Evolutionary conservation across 2,888 invertebrate genomes (phyloP).

Genomic region (Drosophila fulvimacula): DNA sequence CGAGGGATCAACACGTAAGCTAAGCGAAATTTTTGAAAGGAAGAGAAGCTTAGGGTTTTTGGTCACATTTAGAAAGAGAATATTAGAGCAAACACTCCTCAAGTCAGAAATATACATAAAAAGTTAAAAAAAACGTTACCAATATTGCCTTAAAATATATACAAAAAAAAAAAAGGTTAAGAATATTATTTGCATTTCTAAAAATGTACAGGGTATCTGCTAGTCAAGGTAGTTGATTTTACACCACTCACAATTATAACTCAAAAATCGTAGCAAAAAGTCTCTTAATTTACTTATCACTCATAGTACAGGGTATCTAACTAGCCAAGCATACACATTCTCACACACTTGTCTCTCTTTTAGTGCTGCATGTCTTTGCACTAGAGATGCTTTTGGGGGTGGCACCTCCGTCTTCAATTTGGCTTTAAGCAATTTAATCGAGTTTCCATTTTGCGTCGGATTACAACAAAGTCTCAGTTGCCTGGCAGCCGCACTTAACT

Average conservation of each 20-base stretch:
- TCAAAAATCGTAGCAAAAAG: neutral
- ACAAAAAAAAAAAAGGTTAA: no score
- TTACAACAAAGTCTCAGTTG: constrained; percentile 43
- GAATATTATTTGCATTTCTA: neutral
- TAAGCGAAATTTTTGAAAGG: no score
- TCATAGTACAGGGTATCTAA: neutral
- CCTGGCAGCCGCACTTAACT: constrained; percentile 67
- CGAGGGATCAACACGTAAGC: neutral
- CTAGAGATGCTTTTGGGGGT: constrained; percentile 34
- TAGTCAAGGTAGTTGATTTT: neutral
- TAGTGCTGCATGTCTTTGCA: constrained; percentile 34
- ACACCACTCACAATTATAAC: neutral
- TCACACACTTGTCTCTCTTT: constrained; percentile 2
- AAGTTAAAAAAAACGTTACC: no score
- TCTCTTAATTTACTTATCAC: neutral
- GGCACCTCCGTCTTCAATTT: constrained; percentile 57
- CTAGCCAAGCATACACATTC: neutral
- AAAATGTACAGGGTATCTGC: neutral
- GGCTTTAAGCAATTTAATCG: constrained; percentile 72
- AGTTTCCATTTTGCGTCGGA: constrained; percentile 61
- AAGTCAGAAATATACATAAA: no score
- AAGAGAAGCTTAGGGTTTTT: neutral
- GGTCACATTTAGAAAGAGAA: neutral
- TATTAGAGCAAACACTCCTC: no score
- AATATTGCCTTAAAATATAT: no score